Evolutionary conservation across 2,113 vertebrate species (phyloP).

Genomic region (Peromyscus californicus): DNA sequence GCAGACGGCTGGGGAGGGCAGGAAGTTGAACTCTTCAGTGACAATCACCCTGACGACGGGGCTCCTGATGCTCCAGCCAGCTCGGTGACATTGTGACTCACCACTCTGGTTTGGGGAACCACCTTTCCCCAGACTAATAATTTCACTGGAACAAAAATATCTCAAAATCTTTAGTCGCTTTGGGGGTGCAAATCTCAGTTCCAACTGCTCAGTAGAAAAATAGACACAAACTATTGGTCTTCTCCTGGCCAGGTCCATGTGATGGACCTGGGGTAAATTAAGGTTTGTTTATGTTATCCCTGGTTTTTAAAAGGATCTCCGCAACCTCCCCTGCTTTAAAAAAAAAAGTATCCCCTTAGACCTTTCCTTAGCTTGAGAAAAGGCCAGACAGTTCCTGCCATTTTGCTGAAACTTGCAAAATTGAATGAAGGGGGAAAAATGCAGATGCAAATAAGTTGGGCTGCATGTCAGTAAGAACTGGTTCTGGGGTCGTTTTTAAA

Average conservation of each 20-base stretch:
- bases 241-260: neutral
- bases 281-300: neutral
- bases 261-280: neutral
- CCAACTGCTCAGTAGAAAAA: neutral
- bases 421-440: neutral
- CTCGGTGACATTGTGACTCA: neutral
- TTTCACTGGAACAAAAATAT: neutral
- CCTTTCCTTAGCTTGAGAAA: constrained; percentile 42
- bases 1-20: neutral
- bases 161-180: constrained; percentile 5
- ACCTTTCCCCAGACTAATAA: neutral
- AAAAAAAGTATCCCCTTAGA: neutral
- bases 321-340: neutral
- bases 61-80: too few species aligned
- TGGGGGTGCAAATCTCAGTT: neutral
- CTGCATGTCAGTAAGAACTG: constrained; percentile 34
- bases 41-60: neutral
- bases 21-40: neutral
- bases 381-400: neutral
- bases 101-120: neutral
- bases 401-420: constrained; percentile 72
- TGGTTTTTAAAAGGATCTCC: neutral
- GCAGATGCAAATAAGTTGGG: constrained; percentile 32
- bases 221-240: neutral
- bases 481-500: neutral